Evolutionary conservation across 2,797 vertebrate genomes (phyloP).

Genomic region (Phylloscopus collybita): DNA sequence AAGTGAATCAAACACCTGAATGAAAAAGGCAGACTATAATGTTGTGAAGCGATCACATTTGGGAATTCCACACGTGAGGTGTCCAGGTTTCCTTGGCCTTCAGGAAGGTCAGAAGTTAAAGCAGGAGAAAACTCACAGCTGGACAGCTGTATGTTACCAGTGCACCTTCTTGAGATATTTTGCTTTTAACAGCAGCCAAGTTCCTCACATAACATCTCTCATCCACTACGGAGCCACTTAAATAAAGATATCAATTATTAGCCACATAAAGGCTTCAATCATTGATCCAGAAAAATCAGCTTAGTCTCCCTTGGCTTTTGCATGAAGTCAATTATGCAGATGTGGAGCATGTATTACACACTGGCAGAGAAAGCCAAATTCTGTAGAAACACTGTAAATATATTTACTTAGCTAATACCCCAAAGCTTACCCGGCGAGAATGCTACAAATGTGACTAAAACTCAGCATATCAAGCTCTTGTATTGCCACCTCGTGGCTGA

Average conservation of each 20-base stretch:
- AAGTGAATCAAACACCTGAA: not conserved
- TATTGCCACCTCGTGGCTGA: conserved; percentile 51
- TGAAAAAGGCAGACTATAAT: not conserved
- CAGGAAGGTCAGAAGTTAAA: not conserved
- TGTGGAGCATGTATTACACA: not conserved
- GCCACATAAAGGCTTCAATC: not conserved
- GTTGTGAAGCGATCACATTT: not conserved
- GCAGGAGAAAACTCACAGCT: not conserved
- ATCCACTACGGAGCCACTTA: not conserved
- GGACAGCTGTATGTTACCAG: not conserved
- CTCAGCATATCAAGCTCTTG: not conserved
- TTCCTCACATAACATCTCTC: not conserved
- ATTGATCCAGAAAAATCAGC: not conserved
- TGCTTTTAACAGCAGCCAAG: not conserved
- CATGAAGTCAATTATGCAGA: not conserved
- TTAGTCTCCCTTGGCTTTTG: not conserved
- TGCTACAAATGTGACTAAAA: rapidly evolving
- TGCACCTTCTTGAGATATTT: not conserved
- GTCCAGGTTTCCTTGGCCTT: not conserved
- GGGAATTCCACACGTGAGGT: not conserved
- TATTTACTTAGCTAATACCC: not conserved
- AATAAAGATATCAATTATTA: not conserved
- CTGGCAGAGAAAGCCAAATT: not conserved
- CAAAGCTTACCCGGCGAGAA: rapidly evolving
- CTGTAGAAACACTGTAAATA: not conserved